Evolutionary conservation across 2,113 vertebrate genomes (phyloP).

Genomic region (Eurypyga helias): DNA sequence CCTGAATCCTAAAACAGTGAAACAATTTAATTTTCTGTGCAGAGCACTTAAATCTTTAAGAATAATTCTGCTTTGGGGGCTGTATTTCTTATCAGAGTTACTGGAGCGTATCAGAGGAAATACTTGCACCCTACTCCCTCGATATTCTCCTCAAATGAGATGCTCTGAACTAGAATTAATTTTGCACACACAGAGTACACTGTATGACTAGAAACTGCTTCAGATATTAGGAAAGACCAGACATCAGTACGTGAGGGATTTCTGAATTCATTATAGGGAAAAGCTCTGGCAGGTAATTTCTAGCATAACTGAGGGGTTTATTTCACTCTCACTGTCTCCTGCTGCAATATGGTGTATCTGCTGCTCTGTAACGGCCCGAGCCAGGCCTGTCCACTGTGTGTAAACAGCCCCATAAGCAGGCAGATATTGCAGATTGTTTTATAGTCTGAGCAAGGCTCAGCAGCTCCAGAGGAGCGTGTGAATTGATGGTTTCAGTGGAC

Average conservation of each 20-base stretch:
- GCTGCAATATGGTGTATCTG: not conserved
- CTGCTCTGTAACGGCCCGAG: not conserved
- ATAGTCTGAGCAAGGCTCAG: not conserved
- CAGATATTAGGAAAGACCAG: not conserved
- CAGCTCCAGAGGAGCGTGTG: not conserved
- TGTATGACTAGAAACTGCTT: not conserved
- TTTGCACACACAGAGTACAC: not conserved
- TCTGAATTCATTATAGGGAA: not conserved
- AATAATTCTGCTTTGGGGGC: not conserved
- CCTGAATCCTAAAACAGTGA: not conserved
- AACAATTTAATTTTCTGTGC: not conserved
- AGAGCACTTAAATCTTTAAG: not conserved
- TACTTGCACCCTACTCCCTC: not conserved
- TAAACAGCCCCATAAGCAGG: not conserved
- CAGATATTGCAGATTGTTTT: not conserved
- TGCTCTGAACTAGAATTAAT: not conserved
- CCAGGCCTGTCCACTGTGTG: accelerated
- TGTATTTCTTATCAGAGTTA: not conserved
- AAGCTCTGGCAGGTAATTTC: not conserved
- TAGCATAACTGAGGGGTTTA: not conserved
- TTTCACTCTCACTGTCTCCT: not conserved
- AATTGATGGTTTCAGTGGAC: not conserved
- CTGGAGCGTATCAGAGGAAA: not conserved
- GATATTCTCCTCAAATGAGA: not conserved
- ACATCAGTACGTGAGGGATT: not conserved